Conservation (phyloP, 1,140 invertebrate genomes). For the Prorops nasuta region DNA sequence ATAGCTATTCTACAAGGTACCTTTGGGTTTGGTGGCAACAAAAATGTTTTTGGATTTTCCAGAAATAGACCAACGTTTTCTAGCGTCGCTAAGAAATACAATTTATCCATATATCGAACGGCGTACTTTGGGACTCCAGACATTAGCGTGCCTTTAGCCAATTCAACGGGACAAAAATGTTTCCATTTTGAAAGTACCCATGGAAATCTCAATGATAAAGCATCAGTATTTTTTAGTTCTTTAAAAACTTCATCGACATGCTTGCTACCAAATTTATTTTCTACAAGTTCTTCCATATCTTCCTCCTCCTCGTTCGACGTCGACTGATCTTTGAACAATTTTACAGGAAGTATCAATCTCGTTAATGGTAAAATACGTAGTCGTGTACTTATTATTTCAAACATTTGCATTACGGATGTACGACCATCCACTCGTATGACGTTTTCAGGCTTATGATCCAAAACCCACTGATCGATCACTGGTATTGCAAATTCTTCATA, state of each 20-base stretch:
- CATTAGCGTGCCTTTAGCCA: conserved; percentile 51
- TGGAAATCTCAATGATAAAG: conserved; percentile 33
- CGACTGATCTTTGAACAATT: conserved; percentile 6
- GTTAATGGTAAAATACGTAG: conserved; percentile 47
- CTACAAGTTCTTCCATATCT: conserved; percentile 11
- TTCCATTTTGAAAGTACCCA: conserved; percentile 58
- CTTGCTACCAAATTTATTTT: too few relatives aligned
- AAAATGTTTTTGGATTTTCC: conserved; percentile 61
- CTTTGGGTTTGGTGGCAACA: conserved; percentile 45
- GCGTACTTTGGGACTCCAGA: conserved; percentile 54
- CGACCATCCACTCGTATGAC: conserved; percentile 61
- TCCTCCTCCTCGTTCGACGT: conserved; percentile 9
- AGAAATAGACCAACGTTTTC: conserved; percentile 53
- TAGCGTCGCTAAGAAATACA: conserved; percentile 59
- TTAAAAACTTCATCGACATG: conserved; percentile 35
- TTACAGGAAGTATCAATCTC: conserved; percentile 47
- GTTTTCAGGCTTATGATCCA: conserved; percentile 54
- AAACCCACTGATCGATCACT: conserved; percentile 53
- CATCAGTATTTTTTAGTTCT: conserved; percentile 26
- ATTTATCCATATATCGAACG: conserved; percentile 60
- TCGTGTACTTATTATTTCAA: conserved; percentile 50
- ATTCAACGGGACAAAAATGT: conserved; percentile 61
- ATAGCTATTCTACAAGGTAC: conserved; percentile 48
- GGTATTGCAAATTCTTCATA: conserved; percentile 40
- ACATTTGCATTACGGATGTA: conserved; percentile 46